Conservation (phyloP, 1,140 invertebrate species). For the Pseudomyrmex pallidus region DNA sequence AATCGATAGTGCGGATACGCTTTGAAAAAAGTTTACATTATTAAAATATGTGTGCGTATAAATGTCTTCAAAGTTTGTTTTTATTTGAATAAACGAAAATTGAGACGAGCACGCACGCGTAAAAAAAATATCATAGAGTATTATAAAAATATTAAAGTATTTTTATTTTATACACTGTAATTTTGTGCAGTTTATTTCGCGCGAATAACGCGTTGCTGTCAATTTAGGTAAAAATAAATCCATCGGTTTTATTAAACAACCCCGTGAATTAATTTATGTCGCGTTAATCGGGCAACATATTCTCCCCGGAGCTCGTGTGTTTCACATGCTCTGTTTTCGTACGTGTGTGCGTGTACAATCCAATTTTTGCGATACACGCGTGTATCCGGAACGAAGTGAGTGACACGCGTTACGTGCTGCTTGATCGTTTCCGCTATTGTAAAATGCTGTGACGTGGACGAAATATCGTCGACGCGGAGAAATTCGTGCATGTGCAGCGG, state of each 20-base stretch:
- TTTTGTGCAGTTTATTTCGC: background rate
- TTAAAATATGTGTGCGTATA: no score
- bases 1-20: background rate
- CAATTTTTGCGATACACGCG: conserved; percentile 29
- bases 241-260: conserved; percentile 1
- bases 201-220: background rate
- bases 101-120: no score
- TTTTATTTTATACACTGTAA: background rate
- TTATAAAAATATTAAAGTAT: background rate
- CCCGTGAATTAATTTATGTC: conserved; percentile 21
- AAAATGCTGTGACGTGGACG: conserved; percentile 17
- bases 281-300: conserved; percentile 25
- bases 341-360: conserved; percentile 2
- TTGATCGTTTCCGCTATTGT: conserved; percentile 32
- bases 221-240: conserved; percentile 10
- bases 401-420: conserved; percentile 5
- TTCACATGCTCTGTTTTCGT: background rate
- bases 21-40: background rate
- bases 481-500: conserved; percentile 3
- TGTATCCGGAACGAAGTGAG: background rate
- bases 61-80: no score
- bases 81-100: no score
- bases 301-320: background rate
- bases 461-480: conserved; percentile 13
- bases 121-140: no score